A percentile compares a stretch with the other conserved stretches of the same genome.
phyloP scores from a whole-genome alignment of 2,113 vertebrate species.

The Platichthys stellatus region DNA sequence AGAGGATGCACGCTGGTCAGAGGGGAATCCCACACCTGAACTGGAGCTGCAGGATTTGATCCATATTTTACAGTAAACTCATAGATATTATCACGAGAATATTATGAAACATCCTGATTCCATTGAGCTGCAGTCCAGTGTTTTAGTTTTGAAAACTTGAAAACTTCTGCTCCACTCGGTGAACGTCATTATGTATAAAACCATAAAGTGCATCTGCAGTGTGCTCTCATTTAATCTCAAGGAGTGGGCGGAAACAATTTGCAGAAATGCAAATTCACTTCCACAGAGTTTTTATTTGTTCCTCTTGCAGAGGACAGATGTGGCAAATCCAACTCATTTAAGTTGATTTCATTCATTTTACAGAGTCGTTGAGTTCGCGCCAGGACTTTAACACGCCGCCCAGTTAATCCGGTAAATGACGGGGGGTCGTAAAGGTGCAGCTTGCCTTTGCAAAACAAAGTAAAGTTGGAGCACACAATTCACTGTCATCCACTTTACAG shows the following conservation, averaged over 20 bases:
- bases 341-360: slow-evolving; percentile 72
- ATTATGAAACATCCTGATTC: too few species aligned
- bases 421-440: slow-evolving; percentile 57
- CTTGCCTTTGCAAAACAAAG: slow-evolving; percentile 55
- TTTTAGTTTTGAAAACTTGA: too few species aligned
- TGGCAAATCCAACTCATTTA: slow-evolving; percentile 60
- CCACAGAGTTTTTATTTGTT: slow-evolving; percentile 61
- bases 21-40: too few species aligned
- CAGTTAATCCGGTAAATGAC: slow-evolving; percentile 70
- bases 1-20: too few species aligned
- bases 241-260: slow-evolving; percentile 57
- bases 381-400: slow-evolving; percentile 59
- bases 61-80: too few species aligned
- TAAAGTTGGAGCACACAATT: slow-evolving; percentile 58
- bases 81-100: too few species aligned
- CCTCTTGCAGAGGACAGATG: slow-evolving; percentile 57
- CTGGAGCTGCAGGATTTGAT: too few species aligned
- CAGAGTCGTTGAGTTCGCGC: slow-evolving; percentile 57
- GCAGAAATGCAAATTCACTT: slow-evolving; percentile 53
- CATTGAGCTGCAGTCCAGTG: too few species aligned
- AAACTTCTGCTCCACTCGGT: too few species aligned
- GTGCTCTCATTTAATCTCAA: slow-evolving; percentile 55
- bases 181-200: too few species aligned
- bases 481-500: slow-evolving; percentile 48
- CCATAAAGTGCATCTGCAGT: neutral